Percentiles rank a stretch among this genome's conserved stretches.
Conservation (phyloP, 2,797 vertebrate species). For the Micrastur ruficollis region DNA sequence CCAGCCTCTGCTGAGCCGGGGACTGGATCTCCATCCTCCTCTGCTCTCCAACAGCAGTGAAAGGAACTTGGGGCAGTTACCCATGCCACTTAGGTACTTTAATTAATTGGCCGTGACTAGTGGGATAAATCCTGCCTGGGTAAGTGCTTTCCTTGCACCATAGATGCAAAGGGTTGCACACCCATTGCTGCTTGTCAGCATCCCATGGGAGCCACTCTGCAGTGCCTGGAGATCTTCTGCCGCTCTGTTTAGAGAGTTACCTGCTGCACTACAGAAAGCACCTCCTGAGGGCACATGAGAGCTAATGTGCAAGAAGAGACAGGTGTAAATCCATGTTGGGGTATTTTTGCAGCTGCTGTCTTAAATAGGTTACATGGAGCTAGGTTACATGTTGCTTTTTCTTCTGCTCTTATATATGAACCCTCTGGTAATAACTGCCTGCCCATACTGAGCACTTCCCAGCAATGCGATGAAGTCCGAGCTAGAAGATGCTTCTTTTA, state of each 20-base stretch:
- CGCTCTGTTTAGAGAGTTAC: background rate
- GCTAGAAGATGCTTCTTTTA: background rate
- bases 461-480: background rate
- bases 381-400: background rate
- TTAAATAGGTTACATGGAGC: background rate
- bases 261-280: background rate
- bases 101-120: background rate
- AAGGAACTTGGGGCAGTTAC: background rate
- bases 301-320: background rate
- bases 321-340: background rate
- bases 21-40: background rate
- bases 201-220: background rate
- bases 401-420: background rate
- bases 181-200: background rate
- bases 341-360: background rate
- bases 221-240: background rate
- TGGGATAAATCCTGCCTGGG: background rate
- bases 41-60: background rate
- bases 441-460: background rate
- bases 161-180: background rate
- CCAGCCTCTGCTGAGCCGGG: background rate
- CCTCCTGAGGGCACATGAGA: background rate
- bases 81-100: background rate
- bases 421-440: background rate
- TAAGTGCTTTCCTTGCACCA: background rate